These are phyloP conservation scores for Drosophila ananassae DNA, from an alignment of 1,140 invertebrate genomes.

Conservation along the genomic window DNA sequence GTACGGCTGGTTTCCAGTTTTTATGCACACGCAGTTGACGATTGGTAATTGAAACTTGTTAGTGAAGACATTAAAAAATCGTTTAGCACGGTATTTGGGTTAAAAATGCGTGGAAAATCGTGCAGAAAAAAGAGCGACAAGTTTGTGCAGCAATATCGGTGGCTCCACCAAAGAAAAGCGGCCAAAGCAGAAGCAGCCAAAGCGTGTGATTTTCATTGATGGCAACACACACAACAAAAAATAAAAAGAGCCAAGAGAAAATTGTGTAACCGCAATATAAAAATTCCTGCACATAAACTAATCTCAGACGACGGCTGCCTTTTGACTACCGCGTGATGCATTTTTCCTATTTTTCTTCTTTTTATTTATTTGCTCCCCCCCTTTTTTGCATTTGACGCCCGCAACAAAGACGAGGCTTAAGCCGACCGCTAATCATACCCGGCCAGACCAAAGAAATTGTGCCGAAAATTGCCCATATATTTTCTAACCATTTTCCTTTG, in stretches of 20 bases:
- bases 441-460: constrained; percentile 65
- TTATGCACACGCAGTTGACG: constrained; percentile 53
- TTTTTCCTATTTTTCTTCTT: constrained; percentile 23
- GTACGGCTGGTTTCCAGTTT: constrained; percentile 57
- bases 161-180: constrained; percentile 4
- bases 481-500: constrained; percentile 47
- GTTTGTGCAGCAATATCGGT: constrained; percentile 4
- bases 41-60: constrained; percentile 82
- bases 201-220: constrained; percentile 71
- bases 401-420: constrained; percentile 23
- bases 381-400: constrained; percentile 53
- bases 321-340: constrained; percentile 55
- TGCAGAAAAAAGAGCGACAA: constrained; percentile 50
- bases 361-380: neutral
- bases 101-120: constrained; percentile 82
- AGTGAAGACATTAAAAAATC: constrained; percentile 82
- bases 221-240: no score
- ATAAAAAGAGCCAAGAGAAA: constrained; percentile 28
- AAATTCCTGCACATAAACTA: constrained; percentile 81
- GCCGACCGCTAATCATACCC: constrained; percentile 24
- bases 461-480: constrained; percentile 66
- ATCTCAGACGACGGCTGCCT: constrained; percentile 53
- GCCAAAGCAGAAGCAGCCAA: constrained; percentile 59
- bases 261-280: constrained; percentile 79
- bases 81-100: constrained; percentile 79